Conservation (phyloP, 2,888 invertebrate genomes). For the Thumatha senex region DNA sequence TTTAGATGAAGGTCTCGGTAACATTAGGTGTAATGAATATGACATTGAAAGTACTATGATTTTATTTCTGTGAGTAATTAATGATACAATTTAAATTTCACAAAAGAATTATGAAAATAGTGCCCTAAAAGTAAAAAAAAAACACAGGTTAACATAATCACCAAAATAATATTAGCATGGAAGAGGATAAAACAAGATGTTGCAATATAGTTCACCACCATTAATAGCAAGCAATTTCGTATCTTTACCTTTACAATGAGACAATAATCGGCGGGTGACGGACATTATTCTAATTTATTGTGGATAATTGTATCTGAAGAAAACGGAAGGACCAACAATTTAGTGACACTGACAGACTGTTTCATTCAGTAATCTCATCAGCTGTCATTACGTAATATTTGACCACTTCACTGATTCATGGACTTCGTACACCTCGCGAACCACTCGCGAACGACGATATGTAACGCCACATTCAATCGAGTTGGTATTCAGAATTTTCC, state of each 20-base stretch:
- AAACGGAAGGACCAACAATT: constrained; percentile 47
- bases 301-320: constrained; percentile 35
- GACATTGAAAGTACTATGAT: constrained; percentile 50
- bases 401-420: no score
- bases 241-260: constrained; percentile 81
- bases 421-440: no score
- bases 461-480: no score
- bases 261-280: constrained; percentile 82
- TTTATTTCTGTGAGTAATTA: constrained; percentile 14
- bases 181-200: background rate
- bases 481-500: no score
- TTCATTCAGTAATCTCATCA: constrained; percentile 19
- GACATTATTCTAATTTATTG: constrained; percentile 75
- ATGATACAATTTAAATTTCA: background rate
- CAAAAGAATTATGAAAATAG: background rate
- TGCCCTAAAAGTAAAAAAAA: constrained; percentile 12
- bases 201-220: background rate
- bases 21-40: constrained; percentile 52
- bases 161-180: constrained; percentile 18
- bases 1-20: constrained; percentile 77
- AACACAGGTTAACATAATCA: constrained; percentile 36
- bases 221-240: background rate
- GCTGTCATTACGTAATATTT: constrained; percentile 53
- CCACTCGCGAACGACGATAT: no score
- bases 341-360: constrained; percentile 66